These are phyloP conservation scores for Podarcis cretensis DNA, from an alignment of 2,113 vertebrate species.

Conservation along the genomic window DNA sequence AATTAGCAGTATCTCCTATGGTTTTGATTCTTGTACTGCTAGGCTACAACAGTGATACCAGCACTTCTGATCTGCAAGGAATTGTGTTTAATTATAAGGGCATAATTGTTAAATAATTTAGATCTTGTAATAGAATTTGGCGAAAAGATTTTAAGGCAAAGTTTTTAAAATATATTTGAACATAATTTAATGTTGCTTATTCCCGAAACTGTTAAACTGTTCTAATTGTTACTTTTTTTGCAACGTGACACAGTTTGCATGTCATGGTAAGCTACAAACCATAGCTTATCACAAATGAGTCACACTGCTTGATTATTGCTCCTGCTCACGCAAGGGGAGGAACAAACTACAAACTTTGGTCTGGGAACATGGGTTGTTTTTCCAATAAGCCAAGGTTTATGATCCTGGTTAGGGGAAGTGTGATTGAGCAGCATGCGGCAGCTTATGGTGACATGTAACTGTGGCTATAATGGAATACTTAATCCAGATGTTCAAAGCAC, in stretches of 20 bases:
- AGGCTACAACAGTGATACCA: background rate
- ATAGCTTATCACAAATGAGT: too few species aligned
- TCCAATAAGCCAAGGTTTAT: background rate
- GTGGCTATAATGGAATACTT: background rate
- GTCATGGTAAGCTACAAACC: too few species aligned
- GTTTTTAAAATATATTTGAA: background rate
- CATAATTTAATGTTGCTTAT: background rate
- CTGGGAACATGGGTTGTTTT: too few species aligned
- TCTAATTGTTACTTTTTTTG: background rate
- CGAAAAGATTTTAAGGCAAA: background rate
- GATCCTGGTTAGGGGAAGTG: too few species aligned
- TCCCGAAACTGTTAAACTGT: background rate
- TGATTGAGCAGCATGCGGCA: background rate
- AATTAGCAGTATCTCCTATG: background rate
- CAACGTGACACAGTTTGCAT: background rate
- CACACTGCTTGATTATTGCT: too few species aligned
- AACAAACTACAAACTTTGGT: too few species aligned
- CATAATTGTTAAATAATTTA: background rate
- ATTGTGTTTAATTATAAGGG: background rate
- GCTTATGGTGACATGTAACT: background rate
- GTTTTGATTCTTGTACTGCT: background rate
- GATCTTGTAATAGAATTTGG: background rate
- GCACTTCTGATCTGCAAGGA: background rate
- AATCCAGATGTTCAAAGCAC: background rate
- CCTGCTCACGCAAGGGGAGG: too few species aligned